Conservation (phyloP, 2,113 vertebrate species). For the Pavo muticus region DNA sequence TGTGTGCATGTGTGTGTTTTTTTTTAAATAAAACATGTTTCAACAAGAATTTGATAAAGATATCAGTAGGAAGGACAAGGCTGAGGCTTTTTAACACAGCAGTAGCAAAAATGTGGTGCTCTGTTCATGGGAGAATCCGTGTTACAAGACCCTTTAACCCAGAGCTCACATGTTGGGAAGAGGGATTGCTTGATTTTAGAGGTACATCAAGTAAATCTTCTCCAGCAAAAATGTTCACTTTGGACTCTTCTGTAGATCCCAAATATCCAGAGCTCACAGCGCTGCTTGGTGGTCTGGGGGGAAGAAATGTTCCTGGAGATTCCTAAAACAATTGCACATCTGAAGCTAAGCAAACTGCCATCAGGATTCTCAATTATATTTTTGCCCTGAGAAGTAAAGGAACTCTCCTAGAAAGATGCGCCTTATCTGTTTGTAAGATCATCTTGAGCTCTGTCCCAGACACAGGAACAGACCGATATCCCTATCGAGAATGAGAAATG, state of each 20-base stretch:
- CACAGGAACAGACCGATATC: background rate
- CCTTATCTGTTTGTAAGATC: background rate
- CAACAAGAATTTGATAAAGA: constrained; percentile 76
- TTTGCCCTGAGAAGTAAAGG: background rate
- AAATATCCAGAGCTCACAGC: background rate
- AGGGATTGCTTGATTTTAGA: background rate
- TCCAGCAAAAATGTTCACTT: background rate
- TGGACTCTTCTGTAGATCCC: background rate
- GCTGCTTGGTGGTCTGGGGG: background rate
- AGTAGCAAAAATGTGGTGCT: background rate
- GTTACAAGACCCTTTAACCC: background rate
- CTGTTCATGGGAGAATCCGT: background rate
- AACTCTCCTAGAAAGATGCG: background rate
- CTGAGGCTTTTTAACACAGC: background rate
- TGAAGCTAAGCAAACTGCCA: background rate
- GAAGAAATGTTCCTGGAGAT: background rate
- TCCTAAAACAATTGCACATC: background rate
- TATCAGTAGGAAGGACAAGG: constrained; percentile 31
- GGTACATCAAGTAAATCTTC: background rate
- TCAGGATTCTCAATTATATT: background rate
- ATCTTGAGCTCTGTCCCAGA: background rate
- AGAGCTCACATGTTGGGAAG: background rate
- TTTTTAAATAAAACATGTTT: constrained; percentile 41
- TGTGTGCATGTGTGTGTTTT: background rate
- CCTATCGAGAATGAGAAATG: background rate